phyloP scores from a whole-genome alignment of 2,113 vertebrate species.

The Dolichallabes microphthalmus region DNA sequence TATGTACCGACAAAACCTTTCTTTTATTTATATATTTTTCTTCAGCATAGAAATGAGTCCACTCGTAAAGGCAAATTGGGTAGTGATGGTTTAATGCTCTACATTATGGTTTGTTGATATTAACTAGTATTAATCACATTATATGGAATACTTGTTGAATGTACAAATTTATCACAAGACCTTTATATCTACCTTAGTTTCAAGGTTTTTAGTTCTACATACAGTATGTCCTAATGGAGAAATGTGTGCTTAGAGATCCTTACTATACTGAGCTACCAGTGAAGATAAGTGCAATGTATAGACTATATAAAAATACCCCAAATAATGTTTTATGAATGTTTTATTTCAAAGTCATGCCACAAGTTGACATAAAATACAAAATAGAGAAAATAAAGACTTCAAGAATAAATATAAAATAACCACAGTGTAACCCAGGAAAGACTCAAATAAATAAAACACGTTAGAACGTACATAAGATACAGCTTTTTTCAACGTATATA shows the following conservation, averaged over 20 bases:
- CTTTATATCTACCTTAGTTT: neutral
- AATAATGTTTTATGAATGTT: slow-evolving; percentile 59
- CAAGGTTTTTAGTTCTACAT: neutral
- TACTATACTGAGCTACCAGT: neutral
- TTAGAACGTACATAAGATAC: slow-evolving; percentile 63
- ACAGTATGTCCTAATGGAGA: neutral
- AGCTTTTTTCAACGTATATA: slow-evolving; percentile 60
- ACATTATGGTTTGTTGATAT: neutral
- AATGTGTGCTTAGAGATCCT: neutral
- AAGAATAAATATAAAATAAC: slow-evolving; percentile 72
- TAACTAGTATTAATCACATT: neutral
- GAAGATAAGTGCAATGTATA: neutral
- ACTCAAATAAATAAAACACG: slow-evolving; percentile 56
- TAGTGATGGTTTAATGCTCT: neutral
- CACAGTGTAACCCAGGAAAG: slow-evolving; percentile 75
- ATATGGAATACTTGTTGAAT: neutral
- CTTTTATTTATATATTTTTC: too few species aligned
- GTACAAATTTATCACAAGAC: neutral
- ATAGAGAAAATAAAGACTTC: slow-evolving; percentile 65
- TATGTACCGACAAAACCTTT: too few species aligned
- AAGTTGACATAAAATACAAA: slow-evolving; percentile 81
- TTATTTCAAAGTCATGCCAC: slow-evolving; percentile 83
- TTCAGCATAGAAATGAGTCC: too few species aligned
- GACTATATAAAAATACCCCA: neutral
- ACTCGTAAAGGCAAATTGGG: neutral